Conservation (phyloP, 2,888 invertebrate genomes). For the Chamaedrilus cognettii region DNA sequence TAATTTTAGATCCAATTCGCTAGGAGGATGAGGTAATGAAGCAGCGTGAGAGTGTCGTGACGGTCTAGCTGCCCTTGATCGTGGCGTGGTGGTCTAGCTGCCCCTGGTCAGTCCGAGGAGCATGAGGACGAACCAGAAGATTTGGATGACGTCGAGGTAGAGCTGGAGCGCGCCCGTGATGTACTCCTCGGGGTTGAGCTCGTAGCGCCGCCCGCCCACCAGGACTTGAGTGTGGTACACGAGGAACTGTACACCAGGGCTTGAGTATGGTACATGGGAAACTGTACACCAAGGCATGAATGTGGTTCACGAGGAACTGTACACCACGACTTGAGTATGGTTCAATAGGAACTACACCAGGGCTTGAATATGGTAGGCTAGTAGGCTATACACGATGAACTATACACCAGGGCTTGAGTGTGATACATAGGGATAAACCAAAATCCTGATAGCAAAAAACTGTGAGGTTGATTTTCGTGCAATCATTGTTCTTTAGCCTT, state of each 20-base stretch:
- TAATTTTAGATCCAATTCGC: too few relatives aligned
- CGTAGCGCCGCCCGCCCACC: conserved; percentile 64
- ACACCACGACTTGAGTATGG: conserved; percentile 70
- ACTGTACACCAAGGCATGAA: conserved; percentile 68
- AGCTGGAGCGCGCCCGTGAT: conserved; percentile 68
- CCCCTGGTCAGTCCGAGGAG: not conserved
- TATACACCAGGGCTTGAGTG: conserved; percentile 68
- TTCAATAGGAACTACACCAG: conserved; percentile 68
- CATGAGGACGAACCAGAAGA: conserved; percentile 67
- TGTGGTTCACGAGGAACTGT: conserved; percentile 68
- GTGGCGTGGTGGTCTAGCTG: too few relatives aligned
- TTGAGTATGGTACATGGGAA: conserved; percentile 70
- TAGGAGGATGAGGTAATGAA: too few relatives aligned
- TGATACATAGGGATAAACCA: conserved; percentile 70
- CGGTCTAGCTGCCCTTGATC: too few relatives aligned
- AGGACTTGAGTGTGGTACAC: conserved; percentile 71
- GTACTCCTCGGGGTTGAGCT: conserved; percentile 69
- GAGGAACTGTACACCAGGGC: conserved; percentile 67
- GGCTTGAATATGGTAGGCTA: conserved; percentile 70
- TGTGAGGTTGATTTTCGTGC: too few relatives aligned
- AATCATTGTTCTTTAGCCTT: too few relatives aligned
- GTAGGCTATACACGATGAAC: conserved; percentile 69
- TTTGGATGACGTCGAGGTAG: conserved; percentile 68
- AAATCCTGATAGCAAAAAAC: too few relatives aligned
- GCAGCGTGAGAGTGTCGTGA: too few relatives aligned